Evolutionary conservation across 2,888 invertebrate genomes (phyloP).

Genomic region (Aphodius sticticus): DNA sequence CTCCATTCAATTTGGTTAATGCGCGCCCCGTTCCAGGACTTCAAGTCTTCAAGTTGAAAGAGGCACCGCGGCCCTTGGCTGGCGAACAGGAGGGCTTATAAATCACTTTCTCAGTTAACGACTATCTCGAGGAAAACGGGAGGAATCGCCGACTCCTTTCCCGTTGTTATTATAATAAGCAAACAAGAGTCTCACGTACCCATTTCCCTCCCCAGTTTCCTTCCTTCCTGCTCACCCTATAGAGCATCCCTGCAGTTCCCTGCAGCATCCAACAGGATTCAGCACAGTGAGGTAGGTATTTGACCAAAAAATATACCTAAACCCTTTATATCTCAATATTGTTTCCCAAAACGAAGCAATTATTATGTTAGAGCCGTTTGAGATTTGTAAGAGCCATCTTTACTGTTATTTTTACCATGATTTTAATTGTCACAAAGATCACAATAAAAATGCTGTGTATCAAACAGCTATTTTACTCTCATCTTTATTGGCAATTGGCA

Average conservation of each 20-base stretch:
- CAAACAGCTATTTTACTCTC: no score
- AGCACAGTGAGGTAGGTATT: no score
- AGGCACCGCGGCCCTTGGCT: background rate
- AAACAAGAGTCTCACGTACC: constrained; percentile 50
- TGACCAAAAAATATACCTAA: no score
- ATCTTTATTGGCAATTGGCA: no score
- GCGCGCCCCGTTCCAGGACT: background rate
- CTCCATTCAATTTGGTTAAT: background rate
- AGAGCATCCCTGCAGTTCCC: constrained; percentile 43
- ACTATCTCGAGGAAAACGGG: constrained; percentile 9
- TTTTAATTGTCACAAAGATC: no score
- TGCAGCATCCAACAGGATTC: constrained; percentile 37
- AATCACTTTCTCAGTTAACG: constrained; percentile 21
- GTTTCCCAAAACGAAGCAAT: no score
- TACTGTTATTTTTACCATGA: no score
- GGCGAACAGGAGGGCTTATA: constrained; percentile 18
- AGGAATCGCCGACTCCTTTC: constrained; percentile 37
- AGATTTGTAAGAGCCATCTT: no score
- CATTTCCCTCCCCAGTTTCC: constrained; percentile 50
- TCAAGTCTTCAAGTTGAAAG: constrained; percentile 6
- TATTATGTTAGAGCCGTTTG: no score
- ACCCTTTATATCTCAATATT: no score
- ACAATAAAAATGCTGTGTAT: no score
- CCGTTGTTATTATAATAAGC: constrained; percentile 48
- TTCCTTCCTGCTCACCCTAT: constrained; percentile 47